Evolutionary conservation across 2,113 vertebrate species (phyloP).

Genomic region (Colossoma macropomum): DNA sequence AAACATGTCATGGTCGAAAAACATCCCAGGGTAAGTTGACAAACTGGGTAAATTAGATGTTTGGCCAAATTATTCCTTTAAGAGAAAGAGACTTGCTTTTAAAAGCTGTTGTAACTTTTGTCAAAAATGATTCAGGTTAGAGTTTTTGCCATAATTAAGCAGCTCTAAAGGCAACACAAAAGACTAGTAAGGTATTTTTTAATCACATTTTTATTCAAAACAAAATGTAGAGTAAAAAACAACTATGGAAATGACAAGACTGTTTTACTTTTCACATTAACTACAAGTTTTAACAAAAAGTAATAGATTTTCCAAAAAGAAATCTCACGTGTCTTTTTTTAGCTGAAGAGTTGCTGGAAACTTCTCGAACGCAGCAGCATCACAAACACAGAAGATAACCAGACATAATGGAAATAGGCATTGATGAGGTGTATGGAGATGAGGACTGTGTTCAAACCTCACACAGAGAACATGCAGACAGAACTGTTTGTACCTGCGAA

Average conservation of each 20-base stretch:
- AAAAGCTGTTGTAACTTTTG: no score
- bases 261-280: conserved; percentile 26
- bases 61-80: no score
- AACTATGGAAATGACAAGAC: conserved; percentile 34
- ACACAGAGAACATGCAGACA: background rate
- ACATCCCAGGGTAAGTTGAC: no score
- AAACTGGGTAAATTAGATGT: no score
- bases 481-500: background rate
- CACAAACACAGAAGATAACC: conserved; percentile 32
- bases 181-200: conserved; percentile 13
- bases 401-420: background rate
- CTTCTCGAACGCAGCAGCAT: conserved; percentile 11
- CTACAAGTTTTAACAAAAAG: conserved; percentile 41
- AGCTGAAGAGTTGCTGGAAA: background rate
- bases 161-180: background rate
- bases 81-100: no score
- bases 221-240: conserved; percentile 62
- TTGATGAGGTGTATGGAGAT: background rate
- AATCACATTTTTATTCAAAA: conserved; percentile 71
- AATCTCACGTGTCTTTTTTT: background rate
- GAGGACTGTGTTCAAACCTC: background rate
- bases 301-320: background rate
- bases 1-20: no score
- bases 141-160: no score
- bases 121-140: no score